These are phyloP conservation scores for Heliconius melpomene DNA, from an alignment of 1,140 invertebrate species.

Conservation along the genomic window DNA sequence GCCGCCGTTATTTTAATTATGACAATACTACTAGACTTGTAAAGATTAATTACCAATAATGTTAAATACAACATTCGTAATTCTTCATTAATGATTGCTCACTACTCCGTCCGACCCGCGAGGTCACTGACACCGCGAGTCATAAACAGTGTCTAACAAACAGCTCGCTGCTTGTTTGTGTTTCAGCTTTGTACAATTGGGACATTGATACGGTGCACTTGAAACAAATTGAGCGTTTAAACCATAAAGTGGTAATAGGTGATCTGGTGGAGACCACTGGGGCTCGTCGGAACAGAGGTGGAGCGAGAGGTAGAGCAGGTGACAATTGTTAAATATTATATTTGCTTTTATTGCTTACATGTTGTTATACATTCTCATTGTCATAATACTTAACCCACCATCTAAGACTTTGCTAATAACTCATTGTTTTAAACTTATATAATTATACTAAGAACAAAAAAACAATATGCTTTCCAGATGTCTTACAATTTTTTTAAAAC, in stretches of 20 bases:
- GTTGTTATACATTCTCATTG: background rate
- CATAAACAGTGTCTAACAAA: background rate
- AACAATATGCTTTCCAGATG: no score
- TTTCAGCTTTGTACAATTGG: background rate
- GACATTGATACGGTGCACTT: background rate
- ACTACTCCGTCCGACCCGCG: background rate
- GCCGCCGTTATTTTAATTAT: background rate
- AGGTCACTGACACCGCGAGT: background rate
- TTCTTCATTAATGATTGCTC: background rate
- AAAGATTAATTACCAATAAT: background rate
- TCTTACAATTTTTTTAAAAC: no score
- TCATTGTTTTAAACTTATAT: no score
- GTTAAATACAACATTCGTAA: background rate
- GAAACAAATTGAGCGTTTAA: slow-evolving; percentile 4
- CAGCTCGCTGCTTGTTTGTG: background rate
- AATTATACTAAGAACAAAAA: no score
- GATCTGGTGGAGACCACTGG: background rate
- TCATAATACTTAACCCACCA: no score
- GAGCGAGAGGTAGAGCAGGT: background rate
- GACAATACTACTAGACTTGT: background rate
- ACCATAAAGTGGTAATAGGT: background rate
- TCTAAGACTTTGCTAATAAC: no score
- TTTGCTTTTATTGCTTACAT: background rate
- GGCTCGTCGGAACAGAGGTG: background rate
- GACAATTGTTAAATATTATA: background rate